These are phyloP conservation scores for Theristicus caerulescens DNA, from an alignment of 2,113 vertebrate genomes.

Conservation along the genomic window DNA sequence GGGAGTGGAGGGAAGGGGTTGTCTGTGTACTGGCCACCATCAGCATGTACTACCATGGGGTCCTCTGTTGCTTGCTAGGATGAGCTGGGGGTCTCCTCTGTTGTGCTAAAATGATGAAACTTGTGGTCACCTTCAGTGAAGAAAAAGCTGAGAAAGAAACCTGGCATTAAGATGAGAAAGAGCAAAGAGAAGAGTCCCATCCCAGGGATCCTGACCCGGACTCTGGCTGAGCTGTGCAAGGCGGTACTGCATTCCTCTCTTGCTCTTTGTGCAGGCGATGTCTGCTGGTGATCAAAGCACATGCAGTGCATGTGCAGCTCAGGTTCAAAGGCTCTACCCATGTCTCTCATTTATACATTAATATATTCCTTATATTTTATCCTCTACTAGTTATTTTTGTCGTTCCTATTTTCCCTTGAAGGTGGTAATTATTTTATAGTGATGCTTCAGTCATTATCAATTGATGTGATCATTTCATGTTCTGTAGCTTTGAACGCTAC, in stretches of 20 bases:
- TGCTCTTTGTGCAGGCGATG: accelerated
- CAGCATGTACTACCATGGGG: accelerated
- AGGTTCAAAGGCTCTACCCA: background rate
- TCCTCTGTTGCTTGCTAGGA: background rate
- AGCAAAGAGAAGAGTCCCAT: background rate
- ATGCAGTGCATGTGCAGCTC: accelerated
- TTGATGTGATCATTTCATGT: background rate
- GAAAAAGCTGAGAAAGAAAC: background rate
- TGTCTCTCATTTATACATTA: background rate
- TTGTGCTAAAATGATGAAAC: background rate
- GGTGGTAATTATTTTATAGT: background rate
- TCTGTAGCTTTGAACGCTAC: background rate
- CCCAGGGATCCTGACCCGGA: background rate
- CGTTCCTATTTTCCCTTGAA: background rate
- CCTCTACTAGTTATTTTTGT: background rate
- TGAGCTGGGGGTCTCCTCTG: background rate
- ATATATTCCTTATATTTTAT: background rate
- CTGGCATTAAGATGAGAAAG: background rate
- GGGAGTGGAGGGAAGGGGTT: no score
- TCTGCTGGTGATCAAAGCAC: background rate
- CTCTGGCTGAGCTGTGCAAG: background rate
- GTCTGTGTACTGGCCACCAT: background rate
- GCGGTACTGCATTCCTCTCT: background rate
- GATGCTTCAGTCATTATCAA: background rate
- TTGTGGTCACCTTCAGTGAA: background rate